Evolutionary conservation across 1,140 invertebrate species (phyloP), one percentile per base, ranked within the genome.

Genomic region (Spodoptera litura): DNA sequence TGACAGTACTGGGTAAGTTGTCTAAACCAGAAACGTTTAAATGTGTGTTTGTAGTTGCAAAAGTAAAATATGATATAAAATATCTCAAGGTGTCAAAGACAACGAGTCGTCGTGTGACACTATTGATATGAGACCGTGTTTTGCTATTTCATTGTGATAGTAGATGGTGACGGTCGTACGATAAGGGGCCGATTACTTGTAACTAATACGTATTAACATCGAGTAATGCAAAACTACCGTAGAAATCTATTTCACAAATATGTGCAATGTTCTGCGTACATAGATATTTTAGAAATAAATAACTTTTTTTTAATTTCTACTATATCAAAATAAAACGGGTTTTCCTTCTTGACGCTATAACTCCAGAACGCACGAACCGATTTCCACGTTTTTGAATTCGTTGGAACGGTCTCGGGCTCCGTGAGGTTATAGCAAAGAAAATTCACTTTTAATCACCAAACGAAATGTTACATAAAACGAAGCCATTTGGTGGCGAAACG

Each of bases 1-100:
- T 86, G 96, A 97, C 88, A 96, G 96, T 93, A 96, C 94, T 91
- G 93, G 95, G 95, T 95, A 95, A 87, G 90, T 95, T 90, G 56
- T 20, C 20, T 9, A 59, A 5, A 72, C 9, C n/a, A 44, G 25
- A 15, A 11, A 35, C 13, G 6, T 59, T 44, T 27, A 25, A 8
- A 10, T 15, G 15, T 44, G 56, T 44, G 56, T 49, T 13, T 9
- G 51, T 6, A 49, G 9, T 73, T 59, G 61, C 0, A 35, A 35
- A 15, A 77, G 20, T 20, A 38, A 35, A 76, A 66, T 27, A 27
- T 35, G 13, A 35, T 38, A 8, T 25, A 77, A 76, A 53, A 27
- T 27, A 38, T 44, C 51, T 52, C n/a, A 66, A 52, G 66, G 61
- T 77, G 51, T 20, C 13, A 77, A 55, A 77, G 59, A 77, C 53